phyloP scores from a whole-genome alignment of 2,113 vertebrate genomes.

The Tauraco erythrolophus region DNA sequence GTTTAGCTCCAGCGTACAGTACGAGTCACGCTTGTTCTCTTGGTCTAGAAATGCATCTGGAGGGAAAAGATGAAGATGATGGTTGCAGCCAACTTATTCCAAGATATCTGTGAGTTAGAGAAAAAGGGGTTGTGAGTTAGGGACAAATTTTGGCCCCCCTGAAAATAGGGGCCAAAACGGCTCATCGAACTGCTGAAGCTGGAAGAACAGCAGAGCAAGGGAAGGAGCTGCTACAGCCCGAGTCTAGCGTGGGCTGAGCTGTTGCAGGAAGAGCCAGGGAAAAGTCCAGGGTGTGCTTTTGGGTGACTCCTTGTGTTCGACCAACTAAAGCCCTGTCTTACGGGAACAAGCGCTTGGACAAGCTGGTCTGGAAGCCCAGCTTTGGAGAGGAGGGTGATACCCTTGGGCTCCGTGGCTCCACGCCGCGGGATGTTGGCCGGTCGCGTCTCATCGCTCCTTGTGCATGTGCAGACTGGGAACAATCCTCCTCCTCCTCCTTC shows the following conservation, averaged over 20 bases:
- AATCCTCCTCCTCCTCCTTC: not conserved
- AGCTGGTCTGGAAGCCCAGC: not conserved
- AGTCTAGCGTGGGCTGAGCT: not conserved
- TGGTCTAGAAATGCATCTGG: not conserved
- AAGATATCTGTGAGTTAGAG: no score
- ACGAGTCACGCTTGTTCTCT: accelerated
- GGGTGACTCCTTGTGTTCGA: not conserved
- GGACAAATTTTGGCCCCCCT: no score
- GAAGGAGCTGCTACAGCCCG: accelerated
- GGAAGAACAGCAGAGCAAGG: not conserved
- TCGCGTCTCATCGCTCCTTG: accelerated
- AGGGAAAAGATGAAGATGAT: not conserved
- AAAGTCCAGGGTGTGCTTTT: not conserved
- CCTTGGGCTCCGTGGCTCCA: not conserved
- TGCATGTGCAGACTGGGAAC: not conserved
- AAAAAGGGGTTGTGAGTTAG: no score
- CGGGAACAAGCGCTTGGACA: accelerated
- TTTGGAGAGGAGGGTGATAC: not conserved
- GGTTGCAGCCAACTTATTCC: not conserved
- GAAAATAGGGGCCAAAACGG: not conserved
- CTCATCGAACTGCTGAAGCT: not conserved
- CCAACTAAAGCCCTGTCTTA: not conserved
- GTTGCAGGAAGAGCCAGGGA: not conserved
- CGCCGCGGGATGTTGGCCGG: accelerated
- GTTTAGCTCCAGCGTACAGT: not conserved